Percentiles rank a stretch among this genome's conserved stretches.
phyloP scores from a whole-genome alignment of 1,140 invertebrate species.

The Spodoptera frugiperda region DNA sequence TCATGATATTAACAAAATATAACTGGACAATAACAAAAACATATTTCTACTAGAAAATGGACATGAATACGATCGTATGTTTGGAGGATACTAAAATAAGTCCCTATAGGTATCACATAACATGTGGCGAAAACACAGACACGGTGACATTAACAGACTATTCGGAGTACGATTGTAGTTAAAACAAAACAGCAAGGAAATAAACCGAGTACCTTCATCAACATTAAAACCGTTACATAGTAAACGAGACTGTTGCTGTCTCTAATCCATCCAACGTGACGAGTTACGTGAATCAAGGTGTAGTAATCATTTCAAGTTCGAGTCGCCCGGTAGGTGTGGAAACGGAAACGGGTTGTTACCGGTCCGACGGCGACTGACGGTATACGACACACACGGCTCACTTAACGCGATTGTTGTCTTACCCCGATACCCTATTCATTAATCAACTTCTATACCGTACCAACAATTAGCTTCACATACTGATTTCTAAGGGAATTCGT shows the following conservation, averaged over 20 bases:
- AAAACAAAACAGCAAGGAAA: not conserved
- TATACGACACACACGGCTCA: conserved; percentile 10
- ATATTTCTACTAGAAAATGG: too few relatives aligned
- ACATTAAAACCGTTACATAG: conserved; percentile 1
- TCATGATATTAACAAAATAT: too few relatives aligned
- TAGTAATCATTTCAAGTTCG: conserved; percentile 38
- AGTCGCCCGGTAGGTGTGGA: conserved; percentile 25
- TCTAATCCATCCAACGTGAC: conserved; percentile 29
- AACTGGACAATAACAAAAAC: too few relatives aligned
- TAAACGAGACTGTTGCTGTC: conserved; percentile 15
- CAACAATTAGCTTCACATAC: not conserved
- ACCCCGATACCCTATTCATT: conserved; percentile 4
- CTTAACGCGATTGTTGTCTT: conserved; percentile 17
- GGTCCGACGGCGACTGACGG: conserved; percentile 1
- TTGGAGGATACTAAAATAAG: too few relatives aligned
- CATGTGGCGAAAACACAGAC: too few relatives aligned
- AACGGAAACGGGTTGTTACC: conserved; percentile 41
- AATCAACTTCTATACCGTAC: conserved; percentile 6
- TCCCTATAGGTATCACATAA: too few relatives aligned
- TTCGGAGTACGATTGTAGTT: not conserved
- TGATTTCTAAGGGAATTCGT: too few relatives aligned
- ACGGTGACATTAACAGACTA: too few relatives aligned
- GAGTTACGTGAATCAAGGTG: conserved; percentile 37
- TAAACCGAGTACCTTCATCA: conserved; percentile 6
- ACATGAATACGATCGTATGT: too few relatives aligned